Evolutionary conservation across 2,113 vertebrate genomes (phyloP).

Genomic region (Laticauda laticaudata): DNA sequence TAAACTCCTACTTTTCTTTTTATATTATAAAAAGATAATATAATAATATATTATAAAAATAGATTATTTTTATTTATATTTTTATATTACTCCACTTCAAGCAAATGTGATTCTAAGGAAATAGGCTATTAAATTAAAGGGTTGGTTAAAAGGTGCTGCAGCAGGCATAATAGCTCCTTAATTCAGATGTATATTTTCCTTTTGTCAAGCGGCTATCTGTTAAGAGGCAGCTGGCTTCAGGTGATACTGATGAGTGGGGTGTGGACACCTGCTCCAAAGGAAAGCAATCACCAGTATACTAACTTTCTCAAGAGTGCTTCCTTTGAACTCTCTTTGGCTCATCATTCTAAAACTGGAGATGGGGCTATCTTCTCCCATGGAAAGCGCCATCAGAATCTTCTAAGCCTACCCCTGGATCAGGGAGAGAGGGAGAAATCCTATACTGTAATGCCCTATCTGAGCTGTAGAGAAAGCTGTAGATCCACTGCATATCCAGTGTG

Average conservation of each 20-base stretch:
- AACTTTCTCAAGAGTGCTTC: not conserved
- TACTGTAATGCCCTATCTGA: not conserved
- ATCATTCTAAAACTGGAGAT: not conserved
- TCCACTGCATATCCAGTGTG: not conserved
- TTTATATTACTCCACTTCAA: not conserved
- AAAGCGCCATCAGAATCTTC: not conserved
- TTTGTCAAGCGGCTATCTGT: not conserved
- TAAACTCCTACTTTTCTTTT: not conserved
- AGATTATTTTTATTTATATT: not conserved
- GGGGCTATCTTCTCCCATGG: not conserved
- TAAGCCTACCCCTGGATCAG: not conserved
- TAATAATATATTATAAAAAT: too few relatives aligned
- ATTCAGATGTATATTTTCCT: not conserved
- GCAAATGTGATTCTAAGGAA: not conserved
- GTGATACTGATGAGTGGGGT: not conserved
- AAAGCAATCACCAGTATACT: not conserved
- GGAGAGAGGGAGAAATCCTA: not conserved
- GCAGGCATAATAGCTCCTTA: not conserved
- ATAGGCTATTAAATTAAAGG: not conserved
- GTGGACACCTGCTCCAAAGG: not conserved
- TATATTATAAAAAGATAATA: not conserved
- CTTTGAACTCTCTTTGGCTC: not conserved
- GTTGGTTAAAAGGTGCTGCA: not conserved
- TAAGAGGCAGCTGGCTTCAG: not conserved
- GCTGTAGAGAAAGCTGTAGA: not conserved